phyloP scores from a whole-genome alignment of 2,888 invertebrate genomes.

The Tanypteryx hageni region DNA sequence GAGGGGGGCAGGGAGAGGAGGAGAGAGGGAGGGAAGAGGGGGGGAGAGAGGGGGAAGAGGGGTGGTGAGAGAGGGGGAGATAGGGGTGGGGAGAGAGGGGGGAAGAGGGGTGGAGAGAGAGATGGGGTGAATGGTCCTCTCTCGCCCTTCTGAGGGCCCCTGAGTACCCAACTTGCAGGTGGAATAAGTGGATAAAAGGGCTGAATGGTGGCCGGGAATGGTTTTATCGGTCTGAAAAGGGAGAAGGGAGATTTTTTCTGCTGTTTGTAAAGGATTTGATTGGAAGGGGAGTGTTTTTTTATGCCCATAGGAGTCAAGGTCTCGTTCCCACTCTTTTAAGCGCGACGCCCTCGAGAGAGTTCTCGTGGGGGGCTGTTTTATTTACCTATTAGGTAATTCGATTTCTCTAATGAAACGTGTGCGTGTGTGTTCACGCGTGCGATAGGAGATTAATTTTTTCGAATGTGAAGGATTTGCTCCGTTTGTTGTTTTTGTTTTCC shows the following conservation, averaged over 20 bases:
- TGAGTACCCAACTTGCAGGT: not conserved
- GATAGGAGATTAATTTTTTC: not conserved
- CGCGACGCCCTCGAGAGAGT: not conserved
- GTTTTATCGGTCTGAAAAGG: not conserved
- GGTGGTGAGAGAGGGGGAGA: too few species aligned
- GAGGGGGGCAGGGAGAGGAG: too few species aligned
- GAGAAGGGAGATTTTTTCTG: not conserved
- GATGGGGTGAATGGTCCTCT: too few species aligned
- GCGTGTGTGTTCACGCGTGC: too few species aligned
- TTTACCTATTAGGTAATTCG: not conserved
- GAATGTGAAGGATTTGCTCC: not conserved
- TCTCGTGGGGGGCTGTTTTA: not conserved
- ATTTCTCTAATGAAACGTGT: not conserved
- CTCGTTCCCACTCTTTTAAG: not conserved
- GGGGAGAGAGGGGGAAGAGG: not conserved
- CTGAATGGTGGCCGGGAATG: not conserved
- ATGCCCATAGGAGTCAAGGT: not conserved
- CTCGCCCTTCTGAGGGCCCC: too few species aligned
- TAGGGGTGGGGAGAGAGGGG: not conserved
- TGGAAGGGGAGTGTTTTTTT: constrained; percentile 3
- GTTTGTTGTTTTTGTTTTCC: not conserved
- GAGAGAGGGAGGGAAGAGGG: not conserved
- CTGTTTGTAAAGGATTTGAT: not conserved
- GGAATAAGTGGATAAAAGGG: not conserved
- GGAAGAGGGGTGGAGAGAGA: not conserved